Conservation (phyloP, 2,888 invertebrate genomes). For the Phanerotoma sp. region DNA sequence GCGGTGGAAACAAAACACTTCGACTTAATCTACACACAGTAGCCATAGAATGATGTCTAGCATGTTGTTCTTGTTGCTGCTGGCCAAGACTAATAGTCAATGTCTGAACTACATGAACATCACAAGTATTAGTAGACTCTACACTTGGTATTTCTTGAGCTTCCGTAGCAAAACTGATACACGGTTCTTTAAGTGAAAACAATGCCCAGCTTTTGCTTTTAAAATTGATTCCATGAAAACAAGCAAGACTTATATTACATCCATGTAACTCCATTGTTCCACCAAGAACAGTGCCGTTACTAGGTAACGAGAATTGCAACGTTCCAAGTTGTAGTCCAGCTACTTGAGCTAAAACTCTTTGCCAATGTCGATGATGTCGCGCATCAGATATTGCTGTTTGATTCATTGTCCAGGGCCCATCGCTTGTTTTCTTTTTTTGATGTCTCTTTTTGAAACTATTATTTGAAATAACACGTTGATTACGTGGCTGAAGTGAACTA, state of each 20-base stretch:
- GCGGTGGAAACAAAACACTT: constrained; percentile 91
- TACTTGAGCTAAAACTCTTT: constrained; percentile 79
- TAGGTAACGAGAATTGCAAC: constrained; percentile 68
- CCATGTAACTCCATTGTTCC: constrained; percentile 88
- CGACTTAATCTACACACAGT: constrained; percentile 91
- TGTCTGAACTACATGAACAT: constrained; percentile 86
- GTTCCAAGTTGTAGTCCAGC: constrained; percentile 79
- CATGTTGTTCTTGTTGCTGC: constrained; percentile 64
- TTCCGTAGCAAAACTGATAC: constrained; percentile 90
- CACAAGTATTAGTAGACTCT: constrained; percentile 63
- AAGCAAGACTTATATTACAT: constrained; percentile 89
- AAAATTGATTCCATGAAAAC: constrained; percentile 97
- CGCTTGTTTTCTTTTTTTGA: constrained; percentile 53
- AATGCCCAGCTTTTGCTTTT: constrained; percentile 95
- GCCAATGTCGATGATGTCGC: constrained; percentile 93
- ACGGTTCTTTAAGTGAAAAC: constrained; percentile 90
- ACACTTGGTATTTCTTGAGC: constrained; percentile 81
- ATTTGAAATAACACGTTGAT: constrained; percentile 46
- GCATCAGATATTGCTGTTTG: constrained; percentile 63
- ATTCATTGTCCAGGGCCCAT: constrained; percentile 48
- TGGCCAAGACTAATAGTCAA: constrained; percentile 86
- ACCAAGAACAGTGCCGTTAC: constrained; percentile 77
- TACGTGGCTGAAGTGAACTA: constrained; percentile 67
- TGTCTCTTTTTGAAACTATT: constrained; percentile 50
- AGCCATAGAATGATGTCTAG: constrained; percentile 86